Evolutionary conservation across 2,888 invertebrate species (phyloP).

Genomic region (Parapristionchus giblindavisi): DNA sequence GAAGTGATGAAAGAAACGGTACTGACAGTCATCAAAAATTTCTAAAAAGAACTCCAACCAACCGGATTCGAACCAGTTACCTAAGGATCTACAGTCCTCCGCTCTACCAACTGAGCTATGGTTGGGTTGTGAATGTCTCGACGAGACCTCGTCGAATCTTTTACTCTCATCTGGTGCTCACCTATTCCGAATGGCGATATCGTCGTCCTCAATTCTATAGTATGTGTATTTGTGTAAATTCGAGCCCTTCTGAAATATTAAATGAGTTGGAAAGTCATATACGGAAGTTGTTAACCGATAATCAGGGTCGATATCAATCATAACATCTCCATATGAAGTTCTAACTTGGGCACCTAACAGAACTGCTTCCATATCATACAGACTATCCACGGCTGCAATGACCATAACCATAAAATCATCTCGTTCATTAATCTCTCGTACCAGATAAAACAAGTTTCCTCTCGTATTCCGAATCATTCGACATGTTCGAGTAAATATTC

Average conservation of each 20-base stretch:
- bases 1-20: neutral
- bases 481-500: slow-evolving; percentile 30
- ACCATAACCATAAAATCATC: no score
- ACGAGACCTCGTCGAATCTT: no score
- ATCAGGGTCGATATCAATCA: slow-evolving; percentile 33
- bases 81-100: slow-evolving; percentile 50
- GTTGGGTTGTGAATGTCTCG: no score
- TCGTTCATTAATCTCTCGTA: slow-evolving; percentile 1
- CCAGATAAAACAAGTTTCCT: slow-evolving; percentile 13
- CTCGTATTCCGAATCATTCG: neutral
- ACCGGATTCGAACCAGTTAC: slow-evolving; percentile 40
- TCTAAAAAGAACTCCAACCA: slow-evolving; percentile 38
- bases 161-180: no score
- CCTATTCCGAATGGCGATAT: slow-evolving; percentile 28
- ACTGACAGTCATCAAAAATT: neutral
- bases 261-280: neutral
- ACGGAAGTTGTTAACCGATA: slow-evolving; percentile 6
- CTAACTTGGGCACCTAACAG: slow-evolving; percentile 30
- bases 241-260: slow-evolving; percentile 11
- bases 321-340: slow-evolving; percentile 32
- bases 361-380: slow-evolving; percentile 30
- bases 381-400: slow-evolving; percentile 23
- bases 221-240: slow-evolving; percentile 31
- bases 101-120: slow-evolving; percentile 56
- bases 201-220: slow-evolving; percentile 30